Evolutionary conservation across 1,140 invertebrate species (phyloP).

Genomic region (Tetramorium alpestre): DNA sequence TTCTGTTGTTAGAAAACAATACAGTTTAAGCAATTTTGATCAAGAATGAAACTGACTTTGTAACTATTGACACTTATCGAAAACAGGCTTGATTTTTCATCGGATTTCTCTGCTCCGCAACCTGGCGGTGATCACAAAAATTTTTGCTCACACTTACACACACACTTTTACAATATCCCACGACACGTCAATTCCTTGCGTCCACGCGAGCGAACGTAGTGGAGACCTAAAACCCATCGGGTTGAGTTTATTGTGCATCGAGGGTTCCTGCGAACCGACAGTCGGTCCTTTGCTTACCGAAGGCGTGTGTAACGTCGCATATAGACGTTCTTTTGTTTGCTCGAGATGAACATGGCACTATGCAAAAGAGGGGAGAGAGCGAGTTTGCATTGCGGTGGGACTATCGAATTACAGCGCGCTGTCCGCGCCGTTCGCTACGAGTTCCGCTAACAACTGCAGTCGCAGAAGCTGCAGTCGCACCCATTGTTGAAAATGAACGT

Average conservation of each 20-base stretch:
- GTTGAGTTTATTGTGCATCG: constrained; percentile 60
- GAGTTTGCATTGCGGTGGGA: constrained; percentile 62
- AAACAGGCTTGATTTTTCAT: neutral
- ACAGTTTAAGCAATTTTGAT: neutral
- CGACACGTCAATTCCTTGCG: constrained; percentile 42
- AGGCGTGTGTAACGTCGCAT: constrained; percentile 69
- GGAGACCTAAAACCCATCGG: constrained; percentile 46
- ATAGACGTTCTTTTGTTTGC: constrained; percentile 76
- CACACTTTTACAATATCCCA: neutral
- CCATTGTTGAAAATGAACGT: constrained; percentile 49
- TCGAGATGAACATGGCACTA: constrained; percentile 39
- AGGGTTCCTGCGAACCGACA: constrained; percentile 51
- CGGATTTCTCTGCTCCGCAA: neutral
- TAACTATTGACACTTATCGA: neutral
- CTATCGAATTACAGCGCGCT: constrained; percentile 74
- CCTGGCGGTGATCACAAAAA: neutral
- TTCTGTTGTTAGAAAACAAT: neutral
- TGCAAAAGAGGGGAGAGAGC: constrained; percentile 57
- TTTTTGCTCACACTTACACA: neutral
- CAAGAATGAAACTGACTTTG: neutral
- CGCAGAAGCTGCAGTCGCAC: constrained; percentile 26
- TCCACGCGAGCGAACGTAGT: constrained; percentile 25
- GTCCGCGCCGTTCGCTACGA: constrained; percentile 42
- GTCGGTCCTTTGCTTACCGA: constrained; percentile 75
- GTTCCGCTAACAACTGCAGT: constrained; percentile 50